phyloP scores from a whole-genome alignment of 2,113 vertebrate genomes.

The Potamarius usumacintae region DNA sequence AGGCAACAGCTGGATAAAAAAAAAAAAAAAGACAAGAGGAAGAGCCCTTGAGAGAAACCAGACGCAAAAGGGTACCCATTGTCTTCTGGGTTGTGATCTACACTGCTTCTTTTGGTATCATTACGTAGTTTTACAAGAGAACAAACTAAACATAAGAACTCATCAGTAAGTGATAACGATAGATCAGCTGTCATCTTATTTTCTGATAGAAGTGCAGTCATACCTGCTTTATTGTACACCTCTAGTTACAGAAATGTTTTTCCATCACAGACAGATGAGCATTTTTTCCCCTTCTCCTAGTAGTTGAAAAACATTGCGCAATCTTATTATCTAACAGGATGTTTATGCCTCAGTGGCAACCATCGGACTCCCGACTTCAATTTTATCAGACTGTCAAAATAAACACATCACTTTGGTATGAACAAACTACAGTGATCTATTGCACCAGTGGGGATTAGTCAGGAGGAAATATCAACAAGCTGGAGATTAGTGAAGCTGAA shows the following conservation, averaged over 20 bases:
- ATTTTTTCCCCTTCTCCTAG: not conserved
- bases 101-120: not conserved
- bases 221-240: not conserved
- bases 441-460: not conserved
- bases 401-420: conserved; percentile 16
- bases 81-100: not conserved
- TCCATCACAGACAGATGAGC: not conserved
- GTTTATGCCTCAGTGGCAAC: conserved; percentile 29
- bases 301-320: not conserved
- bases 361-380: conserved; percentile 14
- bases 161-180: not conserved
- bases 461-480: not conserved
- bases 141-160: not conserved
- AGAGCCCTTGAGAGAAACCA: not conserved
- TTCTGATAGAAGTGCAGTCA: not conserved
- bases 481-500: not conserved
- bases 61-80: not conserved
- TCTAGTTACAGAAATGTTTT: not conserved
- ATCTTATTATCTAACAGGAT: conserved; percentile 47
- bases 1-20: not conserved
- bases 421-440: conserved; percentile 28
- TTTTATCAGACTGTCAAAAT: conserved; percentile 31
- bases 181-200: not conserved
- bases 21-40: not conserved
- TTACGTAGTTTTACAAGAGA: not conserved